Evolutionary conservation across 23 tunicate genomes (phyloP).

Genomic region (Halocynthia aurantium): DNA sequence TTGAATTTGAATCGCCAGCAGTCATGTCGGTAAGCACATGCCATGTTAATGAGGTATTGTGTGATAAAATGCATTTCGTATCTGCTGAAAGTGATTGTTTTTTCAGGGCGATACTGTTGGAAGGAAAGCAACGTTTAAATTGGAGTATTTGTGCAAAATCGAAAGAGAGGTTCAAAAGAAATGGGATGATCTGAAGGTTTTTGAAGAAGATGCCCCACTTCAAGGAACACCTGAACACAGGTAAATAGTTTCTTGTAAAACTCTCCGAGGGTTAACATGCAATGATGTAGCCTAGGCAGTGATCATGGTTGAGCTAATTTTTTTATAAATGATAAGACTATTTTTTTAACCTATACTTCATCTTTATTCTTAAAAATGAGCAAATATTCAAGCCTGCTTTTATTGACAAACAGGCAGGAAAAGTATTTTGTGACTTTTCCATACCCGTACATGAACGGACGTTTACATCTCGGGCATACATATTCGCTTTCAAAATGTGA

Average conservation of each 20-base stretch:
- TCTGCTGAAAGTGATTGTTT: background rate
- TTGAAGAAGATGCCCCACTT: slow-evolving; percentile 91
- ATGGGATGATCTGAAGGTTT: slow-evolving; percentile 84
- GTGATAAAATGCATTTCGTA: background rate
- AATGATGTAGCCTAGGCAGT: no score
- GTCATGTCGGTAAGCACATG: background rate
- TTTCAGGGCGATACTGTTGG: slow-evolving; percentile 29
- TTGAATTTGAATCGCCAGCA: background rate
- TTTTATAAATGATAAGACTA: background rate
- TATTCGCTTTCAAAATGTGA: slow-evolving; percentile 92
- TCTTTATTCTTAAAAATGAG: background rate
- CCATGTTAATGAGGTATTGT: background rate
- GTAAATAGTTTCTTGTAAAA: slow-evolving; percentile 21
- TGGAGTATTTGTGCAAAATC: slow-evolving; percentile 48
- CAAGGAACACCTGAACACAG: slow-evolving; percentile 48
- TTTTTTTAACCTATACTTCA: background rate
- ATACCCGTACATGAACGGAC: slow-evolving; percentile 99
- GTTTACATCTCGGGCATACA: slow-evolving; percentile 99
- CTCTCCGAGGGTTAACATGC: background rate
- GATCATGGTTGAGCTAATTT: background rate
- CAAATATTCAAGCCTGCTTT: background rate
- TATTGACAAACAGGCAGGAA: slow-evolving; percentile 16
- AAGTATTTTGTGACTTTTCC: slow-evolving; percentile 93
- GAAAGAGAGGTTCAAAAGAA: slow-evolving; percentile 73
- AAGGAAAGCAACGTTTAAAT: slow-evolving; percentile 91